phyloP scores from a whole-genome alignment of 1,140 invertebrate genomes.

The Hylyphantes graminicola region DNA sequence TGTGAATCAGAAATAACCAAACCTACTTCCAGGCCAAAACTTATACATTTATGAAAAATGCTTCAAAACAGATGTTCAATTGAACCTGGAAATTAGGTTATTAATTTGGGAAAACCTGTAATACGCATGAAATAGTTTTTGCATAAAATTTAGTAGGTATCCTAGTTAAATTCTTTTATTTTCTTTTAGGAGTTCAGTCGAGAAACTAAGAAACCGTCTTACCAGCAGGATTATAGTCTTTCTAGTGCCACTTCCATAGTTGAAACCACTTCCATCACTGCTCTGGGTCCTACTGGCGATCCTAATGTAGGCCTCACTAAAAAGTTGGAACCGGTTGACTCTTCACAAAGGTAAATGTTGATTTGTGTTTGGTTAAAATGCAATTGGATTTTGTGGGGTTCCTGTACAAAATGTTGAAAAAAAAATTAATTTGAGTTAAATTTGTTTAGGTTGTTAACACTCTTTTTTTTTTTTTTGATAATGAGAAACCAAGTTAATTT shows the following conservation, averaged over 20 bases:
- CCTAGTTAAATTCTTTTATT: not conserved
- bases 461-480: too few relatives aligned
- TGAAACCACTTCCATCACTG: not conserved
- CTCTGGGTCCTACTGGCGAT: constrained; percentile 31
- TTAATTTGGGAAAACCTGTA: too few relatives aligned
- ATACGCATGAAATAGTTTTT: too few relatives aligned
- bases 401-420: not conserved
- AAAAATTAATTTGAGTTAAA: too few relatives aligned
- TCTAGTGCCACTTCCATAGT: constrained; percentile 25
- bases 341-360: constrained; percentile 9
- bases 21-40: too few relatives aligned
- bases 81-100: too few relatives aligned
- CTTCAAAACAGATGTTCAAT: too few relatives aligned
- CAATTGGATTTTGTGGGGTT: not conserved
- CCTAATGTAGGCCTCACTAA: constrained; percentile 38
- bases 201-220: not conserved
- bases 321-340: not conserved
- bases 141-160: not conserved
- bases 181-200: not conserved
- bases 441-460: too few relatives aligned
- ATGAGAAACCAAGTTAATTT: too few relatives aligned
- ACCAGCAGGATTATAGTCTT: constrained; percentile 28
- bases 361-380: not conserved
- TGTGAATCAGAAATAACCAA: too few relatives aligned
- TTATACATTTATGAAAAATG: too few relatives aligned